Conservation (phyloP, 2,113 vertebrate species). For the Eubucco bourcierii region DNA sequence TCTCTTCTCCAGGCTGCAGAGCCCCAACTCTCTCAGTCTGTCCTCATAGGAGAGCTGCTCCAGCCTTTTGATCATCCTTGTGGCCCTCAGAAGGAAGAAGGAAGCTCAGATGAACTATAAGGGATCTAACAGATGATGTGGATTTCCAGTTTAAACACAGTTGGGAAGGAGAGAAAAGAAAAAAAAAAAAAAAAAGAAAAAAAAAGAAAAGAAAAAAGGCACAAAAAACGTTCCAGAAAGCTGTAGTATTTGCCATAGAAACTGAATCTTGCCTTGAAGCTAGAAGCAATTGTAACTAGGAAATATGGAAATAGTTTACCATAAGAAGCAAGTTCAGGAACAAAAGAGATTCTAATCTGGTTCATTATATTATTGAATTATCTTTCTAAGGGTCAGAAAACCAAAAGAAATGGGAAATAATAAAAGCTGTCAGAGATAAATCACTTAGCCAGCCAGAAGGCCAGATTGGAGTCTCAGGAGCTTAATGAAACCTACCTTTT, state of each 20-base stretch:
- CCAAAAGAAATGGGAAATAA: background rate
- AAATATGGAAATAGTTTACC: conserved; percentile 20
- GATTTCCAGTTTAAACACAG: background rate
- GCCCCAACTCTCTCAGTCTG: too few relatives aligned
- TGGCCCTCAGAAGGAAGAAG: too few relatives aligned
- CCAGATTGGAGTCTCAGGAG: background rate
- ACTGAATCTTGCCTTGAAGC: background rate
- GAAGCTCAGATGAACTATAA: background rate
- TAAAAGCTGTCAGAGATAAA: background rate
- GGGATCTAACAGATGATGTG: background rate
- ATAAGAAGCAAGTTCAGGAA: background rate
- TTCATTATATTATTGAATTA: background rate
- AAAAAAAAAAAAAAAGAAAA: background rate
- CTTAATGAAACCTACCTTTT: background rate
- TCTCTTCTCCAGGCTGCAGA: too few relatives aligned
- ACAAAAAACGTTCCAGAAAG: background rate
- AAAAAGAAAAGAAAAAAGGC: background rate
- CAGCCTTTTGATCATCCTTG: too few relatives aligned
- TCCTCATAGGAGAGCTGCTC: too few relatives aligned
- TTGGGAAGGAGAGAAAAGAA: background rate
- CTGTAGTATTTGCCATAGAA: conserved; percentile 33
- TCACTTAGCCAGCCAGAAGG: background rate
- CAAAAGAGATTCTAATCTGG: conserved; percentile 15
- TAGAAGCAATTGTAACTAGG: background rate
- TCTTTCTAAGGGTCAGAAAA: background rate